These are phyloP conservation scores for Stercorarius parasiticus DNA, from an alignment of 2,113 vertebrate species.

Conservation along the genomic window DNA sequence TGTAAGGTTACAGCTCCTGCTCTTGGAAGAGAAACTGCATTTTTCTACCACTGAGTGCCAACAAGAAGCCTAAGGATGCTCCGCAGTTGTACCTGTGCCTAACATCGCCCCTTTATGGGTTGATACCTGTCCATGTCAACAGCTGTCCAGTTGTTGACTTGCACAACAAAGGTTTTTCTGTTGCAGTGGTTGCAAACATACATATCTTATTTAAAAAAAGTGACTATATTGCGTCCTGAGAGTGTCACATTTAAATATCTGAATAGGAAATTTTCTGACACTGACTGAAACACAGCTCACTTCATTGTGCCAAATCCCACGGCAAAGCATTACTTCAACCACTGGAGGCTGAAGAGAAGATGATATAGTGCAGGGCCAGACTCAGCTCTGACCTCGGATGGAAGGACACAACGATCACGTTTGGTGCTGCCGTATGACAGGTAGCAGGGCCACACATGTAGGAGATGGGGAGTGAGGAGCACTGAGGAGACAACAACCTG, in stretches of 20 bases:
- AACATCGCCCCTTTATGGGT: not conserved
- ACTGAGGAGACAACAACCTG: not conserved
- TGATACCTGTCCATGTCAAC: not conserved
- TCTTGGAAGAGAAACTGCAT: not conserved
- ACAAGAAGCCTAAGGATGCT: not conserved
- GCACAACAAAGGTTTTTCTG: not conserved
- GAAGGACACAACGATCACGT: not conserved
- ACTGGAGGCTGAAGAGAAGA: not conserved
- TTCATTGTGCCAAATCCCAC: not conserved
- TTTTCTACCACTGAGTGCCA: not conserved
- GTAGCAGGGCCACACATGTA: not conserved
- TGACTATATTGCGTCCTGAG: not conserved
- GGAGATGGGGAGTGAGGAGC: not conserved
- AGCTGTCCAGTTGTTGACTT: not conserved
- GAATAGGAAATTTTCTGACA: not conserved
- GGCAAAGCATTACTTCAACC: not conserved
- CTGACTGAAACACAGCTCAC: not conserved
- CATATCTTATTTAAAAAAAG: not conserved
- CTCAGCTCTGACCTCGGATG: fast-evolving
- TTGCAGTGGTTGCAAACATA: not conserved
- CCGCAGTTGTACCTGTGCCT: not conserved
- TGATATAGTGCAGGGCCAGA: not conserved
- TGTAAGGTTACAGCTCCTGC: not conserved
- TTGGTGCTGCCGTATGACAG: fast-evolving
- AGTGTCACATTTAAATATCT: not conserved